Evolutionary conservation across 2,888 invertebrate species (phyloP).

Genomic region (Cactoblastis cactorum): DNA sequence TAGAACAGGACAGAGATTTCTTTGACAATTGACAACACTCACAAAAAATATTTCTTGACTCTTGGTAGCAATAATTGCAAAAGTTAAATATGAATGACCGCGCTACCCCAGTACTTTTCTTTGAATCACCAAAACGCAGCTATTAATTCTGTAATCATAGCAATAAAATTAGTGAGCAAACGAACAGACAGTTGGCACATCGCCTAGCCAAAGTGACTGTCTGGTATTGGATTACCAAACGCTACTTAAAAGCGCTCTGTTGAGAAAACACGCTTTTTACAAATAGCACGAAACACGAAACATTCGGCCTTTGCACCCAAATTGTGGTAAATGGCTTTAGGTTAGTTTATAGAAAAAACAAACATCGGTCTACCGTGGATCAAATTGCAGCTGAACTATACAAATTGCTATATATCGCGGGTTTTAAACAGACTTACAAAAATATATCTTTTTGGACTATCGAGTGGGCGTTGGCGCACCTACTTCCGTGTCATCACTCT

Average conservation of each 20-base stretch:
- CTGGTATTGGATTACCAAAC: conserved; percentile 60
- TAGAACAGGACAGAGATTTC: no score
- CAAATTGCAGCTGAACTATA: conserved; percentile 33
- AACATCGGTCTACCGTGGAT: conserved; percentile 38
- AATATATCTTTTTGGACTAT: conserved; percentile 21
- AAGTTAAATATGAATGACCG: no score
- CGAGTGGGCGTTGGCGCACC: conserved; percentile 22
- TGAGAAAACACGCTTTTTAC: conserved; percentile 76
- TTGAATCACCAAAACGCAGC: no score
- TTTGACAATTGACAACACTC: no score
- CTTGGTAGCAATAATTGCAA: no score
- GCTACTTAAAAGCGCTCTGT: conserved; percentile 69
- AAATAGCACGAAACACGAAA: conserved; percentile 68
- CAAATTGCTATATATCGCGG: conserved; percentile 35
- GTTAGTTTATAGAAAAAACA: conserved; percentile 70
- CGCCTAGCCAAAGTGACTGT: conserved; percentile 58
- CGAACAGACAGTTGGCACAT: conserved; percentile 53
- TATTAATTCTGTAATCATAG: no score
- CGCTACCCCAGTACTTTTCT: no score
- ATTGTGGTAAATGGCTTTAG: conserved; percentile 70
- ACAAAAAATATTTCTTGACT: no score
- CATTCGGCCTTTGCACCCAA: conserved; percentile 65
- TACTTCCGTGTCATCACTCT: conserved; percentile 37
- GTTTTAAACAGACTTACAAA: conserved; percentile 27
- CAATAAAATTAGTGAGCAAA: conserved; percentile 28